Evolutionary conservation across 2,113 vertebrate species (phyloP), one percentile per base, ranked within the genome.

Genomic region (Delphinapterus leucas): DNA sequence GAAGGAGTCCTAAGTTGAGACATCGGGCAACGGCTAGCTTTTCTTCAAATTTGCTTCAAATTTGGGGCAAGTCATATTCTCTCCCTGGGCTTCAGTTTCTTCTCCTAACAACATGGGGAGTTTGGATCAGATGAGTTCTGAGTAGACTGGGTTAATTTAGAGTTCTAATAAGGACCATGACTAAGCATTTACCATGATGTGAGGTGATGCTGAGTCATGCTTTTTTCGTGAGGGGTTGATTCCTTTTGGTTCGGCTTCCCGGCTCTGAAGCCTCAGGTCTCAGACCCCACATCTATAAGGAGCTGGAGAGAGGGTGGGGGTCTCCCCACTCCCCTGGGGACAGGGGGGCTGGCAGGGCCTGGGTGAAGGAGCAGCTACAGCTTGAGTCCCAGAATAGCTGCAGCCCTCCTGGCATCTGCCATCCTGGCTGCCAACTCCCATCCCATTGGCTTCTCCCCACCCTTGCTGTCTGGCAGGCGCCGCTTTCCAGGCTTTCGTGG

Each of bases 401-500:
- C 96, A 96, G 92, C 67, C 95, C 81, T 97, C 84, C 96, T 41
- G 74, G 97, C 92, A 95, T 98, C 97, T 97, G 97, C 94, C 31
- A 33, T 55, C 33, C 94, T 96, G 80, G 85, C 90, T 96, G 96
- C 92, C 95, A 70, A 53, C 95, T 97, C 90, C 84, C 88, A 74
- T 85, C 97, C 77, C 71, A 68, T 82, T 93, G 96, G 96, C 95
- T 88, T 87, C 67, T 79, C 90, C 87, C 33, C 33, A 20, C 77
- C 77, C 71, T 68, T 82, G 92, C 97, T 55, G 80, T 94, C 96
- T 97, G 96, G 92, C 88, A 96, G 94, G 67, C n/a, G 0, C 36
- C 96, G 96, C 97, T 98, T 98, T 97, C 98, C 98, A 90, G 94
- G 97, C 88, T 96, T 98, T 88, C 55, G 90, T 87, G 96, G 92